Conservation (phyloP, 1,140 invertebrate species). For the Leptopilina clavipes region DNA sequence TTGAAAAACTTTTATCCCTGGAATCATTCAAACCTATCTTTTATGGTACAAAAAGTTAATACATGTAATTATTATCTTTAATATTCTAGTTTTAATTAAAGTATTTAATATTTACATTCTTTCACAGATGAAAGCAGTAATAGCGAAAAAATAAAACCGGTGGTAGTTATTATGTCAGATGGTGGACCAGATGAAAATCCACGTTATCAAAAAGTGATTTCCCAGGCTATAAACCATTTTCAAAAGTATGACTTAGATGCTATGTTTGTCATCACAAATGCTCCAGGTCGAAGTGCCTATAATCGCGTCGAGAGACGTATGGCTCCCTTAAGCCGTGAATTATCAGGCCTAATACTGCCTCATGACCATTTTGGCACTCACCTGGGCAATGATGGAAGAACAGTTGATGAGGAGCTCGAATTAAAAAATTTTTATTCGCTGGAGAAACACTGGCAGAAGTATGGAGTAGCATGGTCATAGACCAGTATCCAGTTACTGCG, state of each 20-base stretch:
- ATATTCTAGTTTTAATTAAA: no score
- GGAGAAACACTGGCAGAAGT: no score
- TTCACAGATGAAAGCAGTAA: no score
- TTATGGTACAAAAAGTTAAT: background rate
- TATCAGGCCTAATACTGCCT: background rate
- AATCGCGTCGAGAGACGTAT: no score
- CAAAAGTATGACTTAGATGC: constrained; percentile 7
- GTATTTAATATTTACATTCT: no score
- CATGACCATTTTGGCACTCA: background rate
- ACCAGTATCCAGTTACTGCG: no score
- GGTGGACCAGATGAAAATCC: constrained; percentile 25
- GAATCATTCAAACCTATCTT: constrained; percentile 6
- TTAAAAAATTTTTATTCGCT: no score
- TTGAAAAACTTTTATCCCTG: background rate
- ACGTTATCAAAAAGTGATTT: constrained; percentile 6
- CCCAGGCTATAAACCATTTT: constrained; percentile 24
- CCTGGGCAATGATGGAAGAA: no score
- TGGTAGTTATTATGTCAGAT: constrained; percentile 38
- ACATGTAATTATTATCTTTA: background rate
- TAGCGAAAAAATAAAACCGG: constrained; percentile 44
- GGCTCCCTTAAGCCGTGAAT: no score
- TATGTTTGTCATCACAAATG: background rate
- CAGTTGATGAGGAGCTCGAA: no score
- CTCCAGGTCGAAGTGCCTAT: no score
- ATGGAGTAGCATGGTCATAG: no score